phyloP scores from a whole-genome alignment of 1,140 invertebrate species.

The Macrocentrus cingulum region DNA sequence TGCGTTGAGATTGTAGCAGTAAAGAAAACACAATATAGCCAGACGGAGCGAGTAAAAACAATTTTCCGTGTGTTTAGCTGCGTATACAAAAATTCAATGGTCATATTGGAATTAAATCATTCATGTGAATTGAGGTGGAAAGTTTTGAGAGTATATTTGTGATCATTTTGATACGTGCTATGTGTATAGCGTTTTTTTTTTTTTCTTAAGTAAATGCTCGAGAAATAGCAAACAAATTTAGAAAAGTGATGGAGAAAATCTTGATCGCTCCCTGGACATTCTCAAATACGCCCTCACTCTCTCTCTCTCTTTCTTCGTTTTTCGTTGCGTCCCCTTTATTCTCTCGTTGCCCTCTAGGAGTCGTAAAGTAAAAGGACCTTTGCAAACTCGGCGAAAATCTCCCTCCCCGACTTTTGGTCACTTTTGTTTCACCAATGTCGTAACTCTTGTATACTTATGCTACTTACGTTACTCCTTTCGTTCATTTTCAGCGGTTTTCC shows the following conservation, averaged over 20 bases:
- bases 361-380: conserved; percentile 13
- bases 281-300: not conserved
- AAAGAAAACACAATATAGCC: too few species aligned
- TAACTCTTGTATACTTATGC: not conserved
- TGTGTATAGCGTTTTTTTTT: not conserved
- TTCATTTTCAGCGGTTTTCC: too few species aligned
- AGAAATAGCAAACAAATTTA: conserved; percentile 13
- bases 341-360: not conserved
- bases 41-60: too few species aligned
- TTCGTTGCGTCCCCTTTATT: not conserved
- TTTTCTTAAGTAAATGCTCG: not conserved
- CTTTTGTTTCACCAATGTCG: conserved; percentile 1
- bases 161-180: too few species aligned
- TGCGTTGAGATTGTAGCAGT: too few species aligned
- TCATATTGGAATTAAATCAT: too few species aligned
- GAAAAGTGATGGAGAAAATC: conserved; percentile 4
- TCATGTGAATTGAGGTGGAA: too few species aligned
- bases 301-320: too few species aligned
- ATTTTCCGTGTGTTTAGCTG: too few species aligned
- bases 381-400: conserved; percentile 13
- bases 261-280: conserved; percentile 7
- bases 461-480: not conserved
- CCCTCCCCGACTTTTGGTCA: conserved; percentile 4
- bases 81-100: too few species aligned
- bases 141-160: too few species aligned